Percentiles rank a stretch among this genome's conserved stretches.
These are phyloP conservation scores for Callipepla squamata DNA, from an alignment of 2,113 vertebrate species.

Conservation along the genomic window DNA sequence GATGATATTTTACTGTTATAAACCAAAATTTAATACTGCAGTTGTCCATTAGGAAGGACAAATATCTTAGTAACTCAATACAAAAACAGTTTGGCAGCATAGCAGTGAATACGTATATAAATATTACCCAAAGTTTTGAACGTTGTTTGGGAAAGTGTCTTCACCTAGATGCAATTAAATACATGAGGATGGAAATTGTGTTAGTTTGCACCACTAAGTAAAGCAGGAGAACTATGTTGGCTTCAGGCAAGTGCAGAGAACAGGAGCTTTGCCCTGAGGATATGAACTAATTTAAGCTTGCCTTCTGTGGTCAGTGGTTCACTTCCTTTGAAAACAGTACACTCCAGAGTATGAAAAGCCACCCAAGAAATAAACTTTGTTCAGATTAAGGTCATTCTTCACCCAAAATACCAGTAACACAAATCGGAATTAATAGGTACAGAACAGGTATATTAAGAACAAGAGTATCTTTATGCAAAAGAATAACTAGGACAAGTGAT, in stretches of 20 bases:
- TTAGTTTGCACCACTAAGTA: constrained; percentile 51
- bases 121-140: background rate
- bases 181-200: constrained; percentile 9
- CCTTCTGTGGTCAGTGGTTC: constrained; percentile 61
- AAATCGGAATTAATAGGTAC: background rate
- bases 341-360: constrained; percentile 39
- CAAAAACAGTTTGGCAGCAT: background rate
- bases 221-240: constrained; percentile 32
- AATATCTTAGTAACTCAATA: background rate
- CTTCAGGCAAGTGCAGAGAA: constrained; percentile 54
- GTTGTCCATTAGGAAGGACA: background rate
- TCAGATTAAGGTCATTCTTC: constrained; percentile 41
- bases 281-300: constrained; percentile 66
- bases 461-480: background rate
- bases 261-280: constrained; percentile 58
- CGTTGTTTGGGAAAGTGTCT: background rate
- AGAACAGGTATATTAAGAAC: background rate
- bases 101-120: background rate
- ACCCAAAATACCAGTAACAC: background rate
- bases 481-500: background rate
- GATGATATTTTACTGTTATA: background rate
- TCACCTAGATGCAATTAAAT: background rate
- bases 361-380: constrained; percentile 40
- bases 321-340: constrained; percentile 45
- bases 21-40: background rate